Percentiles rank a stretch among this genome's conserved stretches.
These are phyloP conservation scores for Agrilus biguttatus DNA, from an alignment of 2,888 invertebrate species.

Conservation along the genomic window DNA sequence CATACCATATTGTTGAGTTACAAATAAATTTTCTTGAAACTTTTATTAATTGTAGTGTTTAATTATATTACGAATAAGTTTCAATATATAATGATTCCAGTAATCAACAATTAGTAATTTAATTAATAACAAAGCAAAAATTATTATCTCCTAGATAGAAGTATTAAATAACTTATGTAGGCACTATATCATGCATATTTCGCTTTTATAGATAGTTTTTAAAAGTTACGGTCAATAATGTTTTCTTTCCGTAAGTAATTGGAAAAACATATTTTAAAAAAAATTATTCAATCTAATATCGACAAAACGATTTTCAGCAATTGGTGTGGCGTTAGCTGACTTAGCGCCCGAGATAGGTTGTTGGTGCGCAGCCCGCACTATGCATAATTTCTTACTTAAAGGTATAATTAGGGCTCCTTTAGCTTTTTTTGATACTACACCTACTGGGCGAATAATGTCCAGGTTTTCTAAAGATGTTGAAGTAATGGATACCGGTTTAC, in stretches of 20 bases:
- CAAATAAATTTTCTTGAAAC: too few species aligned
- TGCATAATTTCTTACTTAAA: constrained; percentile 44
- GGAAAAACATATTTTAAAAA: too few species aligned
- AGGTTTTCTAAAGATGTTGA: constrained; percentile 66
- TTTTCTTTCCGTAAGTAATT: background rate
- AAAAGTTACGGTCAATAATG: constrained; percentile 2
- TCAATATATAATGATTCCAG: too few species aligned
- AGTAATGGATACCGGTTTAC: constrained; percentile 53
- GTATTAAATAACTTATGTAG: too few species aligned
- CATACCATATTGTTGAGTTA: too few species aligned
- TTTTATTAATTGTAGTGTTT: too few species aligned
- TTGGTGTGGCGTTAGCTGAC: constrained; percentile 36
- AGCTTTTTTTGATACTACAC: constrained; percentile 67
- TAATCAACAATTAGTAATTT: too few species aligned
- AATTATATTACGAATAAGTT: too few species aligned
- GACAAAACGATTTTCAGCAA: constrained; percentile 30
- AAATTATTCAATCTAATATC: too few species aligned
- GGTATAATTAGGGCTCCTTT: constrained; percentile 54
- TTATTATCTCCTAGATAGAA: too few species aligned
- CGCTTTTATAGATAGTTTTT: too few species aligned
- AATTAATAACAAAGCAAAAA: too few species aligned
- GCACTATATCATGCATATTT: background rate
- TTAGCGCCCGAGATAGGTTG: constrained; percentile 39
- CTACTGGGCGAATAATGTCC: constrained; percentile 57
- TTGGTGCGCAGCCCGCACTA: constrained; percentile 46